These are phyloP conservation scores for Xyrichtys novacula DNA, from an alignment of 2,797 vertebrate species.

Conservation along the genomic window DNA sequence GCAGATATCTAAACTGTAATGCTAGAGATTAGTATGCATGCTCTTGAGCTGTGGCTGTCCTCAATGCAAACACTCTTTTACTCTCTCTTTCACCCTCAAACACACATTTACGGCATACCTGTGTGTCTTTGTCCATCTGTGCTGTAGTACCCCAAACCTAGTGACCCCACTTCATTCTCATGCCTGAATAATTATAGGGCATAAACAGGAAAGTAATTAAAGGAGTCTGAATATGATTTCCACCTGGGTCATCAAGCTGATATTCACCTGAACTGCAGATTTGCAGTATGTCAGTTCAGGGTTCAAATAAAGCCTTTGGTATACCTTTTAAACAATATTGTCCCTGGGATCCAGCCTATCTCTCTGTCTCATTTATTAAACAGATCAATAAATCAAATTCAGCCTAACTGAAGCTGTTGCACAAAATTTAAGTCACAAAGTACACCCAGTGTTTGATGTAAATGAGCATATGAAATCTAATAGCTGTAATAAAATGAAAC, in stretches of 20 bases:
- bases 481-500: constrained; percentile 36
- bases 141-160: constrained; percentile 54
- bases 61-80: constrained; percentile 19
- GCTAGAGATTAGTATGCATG: constrained; percentile 18
- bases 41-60: constrained; percentile 40
- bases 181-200: constrained; percentile 68
- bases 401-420: constrained; percentile 7
- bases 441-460: constrained; percentile 37
- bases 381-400: constrained; percentile 27
- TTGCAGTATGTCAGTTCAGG: neutral
- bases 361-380: constrained; percentile 10
- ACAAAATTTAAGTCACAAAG: neutral
- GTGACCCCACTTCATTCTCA: constrained; percentile 58
- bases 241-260: neutral
- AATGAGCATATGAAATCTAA: constrained; percentile 34
- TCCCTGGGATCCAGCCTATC: neutral
- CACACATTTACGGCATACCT: constrained; percentile 18
- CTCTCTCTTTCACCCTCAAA: neutral
- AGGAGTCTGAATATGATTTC: constrained; percentile 19
- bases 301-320: neutral
- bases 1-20: constrained; percentile 19
- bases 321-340: neutral
- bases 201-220: constrained; percentile 60
- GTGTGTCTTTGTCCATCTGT: constrained; percentile 58
- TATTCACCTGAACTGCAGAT: neutral